Percentiles rank a stretch among this genome's conserved stretches.
These are phyloP conservation scores for Trinorchestia longiramus DNA, from an alignment of 1,140 invertebrate species.

Conservation along the genomic window DNA sequence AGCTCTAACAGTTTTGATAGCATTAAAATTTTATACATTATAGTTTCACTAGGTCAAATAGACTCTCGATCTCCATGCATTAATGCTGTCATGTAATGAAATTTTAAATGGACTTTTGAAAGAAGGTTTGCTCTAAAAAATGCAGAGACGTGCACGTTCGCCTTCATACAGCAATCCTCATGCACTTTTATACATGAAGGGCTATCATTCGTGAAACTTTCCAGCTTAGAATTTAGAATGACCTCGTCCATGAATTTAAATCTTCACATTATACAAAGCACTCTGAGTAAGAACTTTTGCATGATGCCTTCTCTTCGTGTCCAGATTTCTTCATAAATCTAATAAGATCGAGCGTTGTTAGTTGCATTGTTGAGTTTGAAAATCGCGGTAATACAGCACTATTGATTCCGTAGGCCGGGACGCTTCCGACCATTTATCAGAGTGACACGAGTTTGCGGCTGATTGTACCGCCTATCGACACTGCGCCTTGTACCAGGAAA, in stretches of 20 bases:
- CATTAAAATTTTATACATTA: no score
- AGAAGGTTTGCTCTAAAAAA: background rate
- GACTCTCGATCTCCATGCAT: no score
- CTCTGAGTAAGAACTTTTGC: background rate
- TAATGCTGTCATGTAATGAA: background rate
- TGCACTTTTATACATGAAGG: no score
- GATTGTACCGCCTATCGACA: slow-evolving; percentile 4
- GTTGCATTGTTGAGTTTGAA: background rate
- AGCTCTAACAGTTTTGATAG: no score
- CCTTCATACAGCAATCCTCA: no score
- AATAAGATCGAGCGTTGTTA: background rate
- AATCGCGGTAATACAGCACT: background rate
- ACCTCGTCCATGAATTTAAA: background rate
- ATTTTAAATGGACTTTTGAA: background rate
- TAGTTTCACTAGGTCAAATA: no score
- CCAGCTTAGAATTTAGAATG: background rate
- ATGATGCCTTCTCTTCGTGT: background rate
- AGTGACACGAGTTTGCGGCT: slow-evolving; percentile 17
- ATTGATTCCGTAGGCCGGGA: slow-evolving; percentile 1
- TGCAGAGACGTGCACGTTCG: background rate
- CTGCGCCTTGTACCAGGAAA: background rate
- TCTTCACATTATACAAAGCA: background rate
- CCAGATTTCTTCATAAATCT: background rate
- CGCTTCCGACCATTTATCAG: background rate
- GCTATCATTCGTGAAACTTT: background rate